phyloP scores from a whole-genome alignment of 2,113 vertebrate species.

The Hyperoodon ampullatus region DNA sequence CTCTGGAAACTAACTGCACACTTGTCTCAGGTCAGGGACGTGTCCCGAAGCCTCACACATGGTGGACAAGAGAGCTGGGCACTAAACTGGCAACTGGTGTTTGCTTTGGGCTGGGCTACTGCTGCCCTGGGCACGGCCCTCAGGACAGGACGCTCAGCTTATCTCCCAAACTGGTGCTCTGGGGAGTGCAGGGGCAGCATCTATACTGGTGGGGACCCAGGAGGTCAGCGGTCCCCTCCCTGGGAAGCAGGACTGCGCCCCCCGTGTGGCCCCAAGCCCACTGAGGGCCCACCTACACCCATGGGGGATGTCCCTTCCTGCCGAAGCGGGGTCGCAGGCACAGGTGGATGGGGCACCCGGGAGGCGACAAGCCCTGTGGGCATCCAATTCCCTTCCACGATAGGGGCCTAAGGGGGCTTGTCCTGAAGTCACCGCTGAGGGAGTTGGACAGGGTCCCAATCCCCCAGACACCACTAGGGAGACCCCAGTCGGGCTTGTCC shows the following conservation, averaged over 20 bases:
- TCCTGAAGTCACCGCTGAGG: background rate
- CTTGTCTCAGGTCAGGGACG: background rate
- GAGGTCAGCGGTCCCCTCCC: background rate
- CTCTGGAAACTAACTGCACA: background rate
- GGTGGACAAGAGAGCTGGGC: background rate
- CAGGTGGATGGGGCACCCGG: too few relatives aligned
- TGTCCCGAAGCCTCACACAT: background rate
- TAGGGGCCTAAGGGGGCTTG: fast-evolving
- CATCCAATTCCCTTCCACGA: background rate
- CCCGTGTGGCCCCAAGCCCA: background rate
- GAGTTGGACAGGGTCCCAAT: background rate
- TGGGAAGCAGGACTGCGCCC: background rate
- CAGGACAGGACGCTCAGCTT: too few relatives aligned
- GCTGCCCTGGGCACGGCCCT: background rate
- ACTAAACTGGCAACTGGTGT: too few relatives aligned
- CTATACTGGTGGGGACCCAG: background rate
- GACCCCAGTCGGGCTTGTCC: background rate
- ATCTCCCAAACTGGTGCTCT: background rate
- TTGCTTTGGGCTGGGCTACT: background rate
- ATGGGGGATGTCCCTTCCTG: background rate
- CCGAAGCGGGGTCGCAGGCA: background rate
- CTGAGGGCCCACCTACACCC: background rate
- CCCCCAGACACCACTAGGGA: background rate
- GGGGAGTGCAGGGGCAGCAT: background rate
- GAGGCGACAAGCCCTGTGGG: too few relatives aligned